Conservation (phyloP, 1,140 invertebrate species). For the Trichoplusia ni region DNA sequence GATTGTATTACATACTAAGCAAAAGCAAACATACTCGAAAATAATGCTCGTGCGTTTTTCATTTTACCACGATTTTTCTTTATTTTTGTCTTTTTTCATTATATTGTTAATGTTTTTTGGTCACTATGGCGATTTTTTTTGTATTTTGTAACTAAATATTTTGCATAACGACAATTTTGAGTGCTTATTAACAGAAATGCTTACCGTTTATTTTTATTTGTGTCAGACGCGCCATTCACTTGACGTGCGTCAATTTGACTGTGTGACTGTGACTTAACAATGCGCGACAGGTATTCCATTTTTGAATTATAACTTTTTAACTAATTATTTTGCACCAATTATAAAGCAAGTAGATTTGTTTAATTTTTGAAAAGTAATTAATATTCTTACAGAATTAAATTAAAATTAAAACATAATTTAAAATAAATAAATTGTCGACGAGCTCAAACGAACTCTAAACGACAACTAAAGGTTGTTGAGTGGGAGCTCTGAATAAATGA, state of each 20-base stretch:
- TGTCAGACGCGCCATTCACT: conserved; percentile 58
- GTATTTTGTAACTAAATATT: too few species aligned
- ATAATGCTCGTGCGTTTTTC: not conserved
- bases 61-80: not conserved
- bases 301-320: conserved; percentile 44
- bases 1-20: not conserved
- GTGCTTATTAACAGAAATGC: too few species aligned
- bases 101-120: too few species aligned
- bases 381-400: not conserved
- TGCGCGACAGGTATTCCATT: conserved; percentile 67
- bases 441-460: conserved; percentile 61
- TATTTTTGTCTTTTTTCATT: too few species aligned
- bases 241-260: conserved; percentile 61
- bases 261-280: conserved; percentile 62
- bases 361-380: not conserved
- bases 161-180: too few species aligned
- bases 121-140: too few species aligned
- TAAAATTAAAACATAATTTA: not conserved
- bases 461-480: conserved; percentile 62
- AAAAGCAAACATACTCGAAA: not conserved
- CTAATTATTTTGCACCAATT: not conserved
- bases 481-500: conserved; percentile 47
- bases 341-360: not conserved
- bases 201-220: conserved; percentile 57
- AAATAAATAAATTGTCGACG: not conserved